Percentiles rank a stretch among this genome's conserved stretches.
Evolutionary conservation across 2,888 invertebrate species (phyloP).

Genomic region (Volucella bombylans): DNA sequence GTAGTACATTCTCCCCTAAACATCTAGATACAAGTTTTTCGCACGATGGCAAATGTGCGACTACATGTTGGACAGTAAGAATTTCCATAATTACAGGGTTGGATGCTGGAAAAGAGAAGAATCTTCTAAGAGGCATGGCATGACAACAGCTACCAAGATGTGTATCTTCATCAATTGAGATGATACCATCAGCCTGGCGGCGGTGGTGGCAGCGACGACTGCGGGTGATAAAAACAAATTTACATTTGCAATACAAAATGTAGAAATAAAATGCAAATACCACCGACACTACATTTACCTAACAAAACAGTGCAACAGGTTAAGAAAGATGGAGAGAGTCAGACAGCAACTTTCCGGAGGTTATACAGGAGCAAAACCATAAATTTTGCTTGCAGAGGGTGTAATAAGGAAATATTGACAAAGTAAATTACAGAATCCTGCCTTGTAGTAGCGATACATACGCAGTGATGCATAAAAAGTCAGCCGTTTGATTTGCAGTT

Average conservation of each 20-base stretch:
- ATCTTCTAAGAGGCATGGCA: background rate
- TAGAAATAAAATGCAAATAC: constrained; percentile 52
- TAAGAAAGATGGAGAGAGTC: background rate
- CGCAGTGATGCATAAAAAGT: too few species aligned
- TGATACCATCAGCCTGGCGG: background rate
- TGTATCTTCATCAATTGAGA: constrained; percentile 35
- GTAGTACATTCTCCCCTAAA: background rate
- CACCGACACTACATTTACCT: background rate
- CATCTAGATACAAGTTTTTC: too few species aligned
- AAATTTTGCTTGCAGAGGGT: background rate
- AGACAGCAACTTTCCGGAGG: constrained; percentile 19
- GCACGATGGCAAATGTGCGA: background rate
- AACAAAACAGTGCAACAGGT: constrained; percentile 21
- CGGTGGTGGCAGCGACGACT: background rate
- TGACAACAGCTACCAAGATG: constrained; percentile 27
- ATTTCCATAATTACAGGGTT: constrained; percentile 55
- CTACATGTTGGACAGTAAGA: constrained; percentile 28
- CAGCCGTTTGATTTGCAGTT: too few species aligned
- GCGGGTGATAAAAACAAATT: constrained; percentile 11
- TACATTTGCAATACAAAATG: constrained; percentile 38
- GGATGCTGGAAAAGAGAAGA: constrained; percentile 3
- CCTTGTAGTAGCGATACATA: too few species aligned
- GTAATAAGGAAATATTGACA: background rate
- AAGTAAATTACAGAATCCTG: constrained; percentile 6
- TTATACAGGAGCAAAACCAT: constrained; percentile 2